Evolutionary conservation across 2,888 invertebrate species (phyloP), one percentile per base, ranked within the genome.

Genomic region (Metellina segmentata): DNA sequence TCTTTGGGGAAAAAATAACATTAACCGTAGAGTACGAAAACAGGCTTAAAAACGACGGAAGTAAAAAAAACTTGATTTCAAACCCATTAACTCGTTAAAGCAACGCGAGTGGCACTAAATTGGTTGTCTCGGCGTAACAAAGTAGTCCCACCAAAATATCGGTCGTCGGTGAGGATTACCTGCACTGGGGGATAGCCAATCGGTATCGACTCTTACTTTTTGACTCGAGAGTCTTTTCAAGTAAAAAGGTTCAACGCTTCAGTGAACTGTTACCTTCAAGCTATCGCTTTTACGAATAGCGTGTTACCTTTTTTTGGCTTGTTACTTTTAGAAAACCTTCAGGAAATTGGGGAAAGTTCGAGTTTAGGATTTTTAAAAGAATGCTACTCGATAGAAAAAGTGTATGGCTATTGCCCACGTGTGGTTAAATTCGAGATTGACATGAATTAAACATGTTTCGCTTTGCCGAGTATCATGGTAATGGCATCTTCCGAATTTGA

Each of bases 161-260:
- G 53, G 61, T 51, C 49, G 51, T 34, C 34, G 79, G 53, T 19
- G 34, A 53, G 81, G 81, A 81, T 75, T 81, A 88, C 88, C 88
- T 75, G 74, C 75, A 13, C 75, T 49, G 13, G 13, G 75, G 81
- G 75, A 74, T 61, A 61, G 16, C 61, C 61, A 61, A 61, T 53
- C 85, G 74, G 74, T 85, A 85, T 85, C 75, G 85, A 85, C 75
- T 74, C 72, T 34, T 72, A 61, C 72, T 88, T 88, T 61, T 88
- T 88, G 79, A 53, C 49, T 49, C 69, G 11, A 48, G 88, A 88
- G 53, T 87, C 79, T 53, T 87, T 81, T 81, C 88, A 49, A 49
- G 88, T 82, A 88, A 88, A 88, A 88, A 88, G 81, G 81, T 75
- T 75, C 88, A 88, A 74, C 69, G 88, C 88, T 88, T 81, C 88